Base-by-base conservation (phyloP, 2,888 invertebrate species). In the Tineola bisselliella region DNA sequence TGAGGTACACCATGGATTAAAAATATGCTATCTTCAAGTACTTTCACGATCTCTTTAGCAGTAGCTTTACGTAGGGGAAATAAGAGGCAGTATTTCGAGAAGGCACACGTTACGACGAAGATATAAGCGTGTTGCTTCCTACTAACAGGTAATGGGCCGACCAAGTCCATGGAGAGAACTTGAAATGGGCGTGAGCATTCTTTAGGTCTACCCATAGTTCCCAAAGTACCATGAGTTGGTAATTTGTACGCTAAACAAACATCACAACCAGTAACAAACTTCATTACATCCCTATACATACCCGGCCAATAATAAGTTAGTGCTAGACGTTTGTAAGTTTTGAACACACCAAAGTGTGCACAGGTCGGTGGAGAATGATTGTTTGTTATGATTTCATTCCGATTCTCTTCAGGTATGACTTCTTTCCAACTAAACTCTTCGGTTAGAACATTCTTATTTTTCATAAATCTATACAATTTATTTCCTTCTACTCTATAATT, bases 1-100 rank as follows among this genome's bases (percentile, higher is more conserved):
- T 64, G 63, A 0, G 69, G 67, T 6, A 70, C 58, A 1, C 69
- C 72, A 33, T 70, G 70, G 0, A 69, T 61, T 0, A 70, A 25
- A 31, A 71, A 68, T 4, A 71, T 64, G 0, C 52, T 11, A 4
- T 70, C 62, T 56, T 69, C 68, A 0, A 66, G n/a, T 15, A 60
- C 60, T 31, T 61, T 62, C 1, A 17, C 8, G 0, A 67, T 59
- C 8, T 60, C 38, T 0, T 61, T 54, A 44, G 65, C 43, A 12
- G 64, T 66, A 8, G 61, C 63, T 25, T 52, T 33, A 0, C 59
- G 17, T 1, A 64, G 15, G 11, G 62, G 64, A 10, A 65, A 66
- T 10, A 63, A 19, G 3, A 62, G 56, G 44, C 63, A 63, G 30
- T 63, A 65, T 57, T 65, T 66, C n/a, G 63, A 62, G 56, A 66